phyloP scores from a whole-genome alignment of 2,113 vertebrate species.

The Varanus salvator region DNA sequence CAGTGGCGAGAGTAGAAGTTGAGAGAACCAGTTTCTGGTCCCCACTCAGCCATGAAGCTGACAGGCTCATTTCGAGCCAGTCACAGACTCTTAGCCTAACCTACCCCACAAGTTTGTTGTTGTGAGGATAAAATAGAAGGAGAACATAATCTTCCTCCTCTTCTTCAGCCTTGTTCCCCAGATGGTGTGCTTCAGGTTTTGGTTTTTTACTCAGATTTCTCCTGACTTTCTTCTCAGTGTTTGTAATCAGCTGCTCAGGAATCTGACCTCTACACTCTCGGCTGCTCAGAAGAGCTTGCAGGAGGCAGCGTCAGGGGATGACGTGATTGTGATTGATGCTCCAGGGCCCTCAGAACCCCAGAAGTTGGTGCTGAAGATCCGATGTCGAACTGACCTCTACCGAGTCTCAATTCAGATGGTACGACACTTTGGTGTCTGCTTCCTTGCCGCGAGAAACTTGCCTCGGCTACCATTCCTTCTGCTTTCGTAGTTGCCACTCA shows the following conservation, averaged over 20 bases:
- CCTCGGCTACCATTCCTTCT: background rate
- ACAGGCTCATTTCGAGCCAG: too few relatives aligned
- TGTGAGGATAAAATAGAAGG: too few relatives aligned
- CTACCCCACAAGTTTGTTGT: too few relatives aligned
- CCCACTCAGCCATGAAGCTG: too few relatives aligned
- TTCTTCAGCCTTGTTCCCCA: too few relatives aligned
- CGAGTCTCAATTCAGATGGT: slow-evolving; percentile 12
- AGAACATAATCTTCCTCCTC: too few relatives aligned
- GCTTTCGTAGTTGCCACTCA: background rate
- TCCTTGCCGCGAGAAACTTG: background rate
- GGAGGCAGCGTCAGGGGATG: background rate
- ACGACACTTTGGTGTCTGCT: background rate
- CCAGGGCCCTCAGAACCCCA: background rate
- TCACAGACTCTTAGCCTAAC: too few relatives aligned
- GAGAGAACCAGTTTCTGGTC: too few relatives aligned
- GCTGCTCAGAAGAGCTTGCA: slow-evolving; percentile 16
- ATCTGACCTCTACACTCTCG: slow-evolving; percentile 2
- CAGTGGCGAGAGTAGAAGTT: too few relatives aligned
- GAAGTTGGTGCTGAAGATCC: slow-evolving; percentile 19
- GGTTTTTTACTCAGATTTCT: background rate
- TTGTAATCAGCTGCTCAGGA: background rate
- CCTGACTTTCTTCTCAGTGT: background rate
- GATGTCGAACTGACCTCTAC: slow-evolving; percentile 13
- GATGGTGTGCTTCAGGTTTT: background rate
- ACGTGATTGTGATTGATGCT: slow-evolving; percentile 3